A percentile compares a stretch with the other conserved stretches of the same genome.
phyloP scores from a whole-genome alignment of 1,140 invertebrate genomes.

The Zophobas morio region DNA sequence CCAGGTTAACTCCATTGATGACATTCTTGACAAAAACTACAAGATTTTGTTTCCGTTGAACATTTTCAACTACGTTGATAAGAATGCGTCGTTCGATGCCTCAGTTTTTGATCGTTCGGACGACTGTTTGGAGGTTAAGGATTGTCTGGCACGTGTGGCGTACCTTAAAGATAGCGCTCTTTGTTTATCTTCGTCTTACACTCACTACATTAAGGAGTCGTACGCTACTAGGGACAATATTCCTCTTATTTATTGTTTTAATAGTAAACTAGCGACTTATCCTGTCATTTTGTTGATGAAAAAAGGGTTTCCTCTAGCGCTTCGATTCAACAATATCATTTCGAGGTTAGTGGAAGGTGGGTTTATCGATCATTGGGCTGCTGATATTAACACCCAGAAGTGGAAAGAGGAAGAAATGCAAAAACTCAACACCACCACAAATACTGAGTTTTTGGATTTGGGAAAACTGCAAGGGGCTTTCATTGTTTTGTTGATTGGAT shows the following conservation, averaged over 20 bases:
- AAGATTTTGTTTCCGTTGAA: background rate
- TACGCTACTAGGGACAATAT: constrained; percentile 46
- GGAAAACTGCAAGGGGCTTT: background rate
- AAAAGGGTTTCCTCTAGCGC: constrained; percentile 56
- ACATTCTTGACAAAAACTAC: constrained; percentile 46
- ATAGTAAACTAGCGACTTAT: constrained; percentile 48
- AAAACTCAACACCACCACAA: background rate
- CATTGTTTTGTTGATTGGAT: background rate
- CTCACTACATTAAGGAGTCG: constrained; percentile 46
- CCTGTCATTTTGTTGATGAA: constrained; percentile 54
- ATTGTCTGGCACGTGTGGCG: constrained; percentile 48
- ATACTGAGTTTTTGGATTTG: background rate
- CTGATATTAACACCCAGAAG: constrained; percentile 1
- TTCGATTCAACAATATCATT: constrained; percentile 52
- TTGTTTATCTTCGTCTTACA: constrained; percentile 48
- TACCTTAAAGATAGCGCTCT: constrained; percentile 32
- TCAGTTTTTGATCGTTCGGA: background rate
- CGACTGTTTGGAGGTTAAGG: constrained; percentile 30
- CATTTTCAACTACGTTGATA: constrained; percentile 6
- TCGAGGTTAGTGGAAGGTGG: constrained; percentile 42
- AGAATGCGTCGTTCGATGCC: background rate
- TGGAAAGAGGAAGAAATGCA: constrained; percentile 22
- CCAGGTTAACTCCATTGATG: constrained; percentile 30
- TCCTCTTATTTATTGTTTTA: constrained; percentile 52
- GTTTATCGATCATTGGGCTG: constrained; percentile 33